Conservation (phyloP, 2,797 vertebrate genomes). For the Macropus fuliginosus region DNA sequence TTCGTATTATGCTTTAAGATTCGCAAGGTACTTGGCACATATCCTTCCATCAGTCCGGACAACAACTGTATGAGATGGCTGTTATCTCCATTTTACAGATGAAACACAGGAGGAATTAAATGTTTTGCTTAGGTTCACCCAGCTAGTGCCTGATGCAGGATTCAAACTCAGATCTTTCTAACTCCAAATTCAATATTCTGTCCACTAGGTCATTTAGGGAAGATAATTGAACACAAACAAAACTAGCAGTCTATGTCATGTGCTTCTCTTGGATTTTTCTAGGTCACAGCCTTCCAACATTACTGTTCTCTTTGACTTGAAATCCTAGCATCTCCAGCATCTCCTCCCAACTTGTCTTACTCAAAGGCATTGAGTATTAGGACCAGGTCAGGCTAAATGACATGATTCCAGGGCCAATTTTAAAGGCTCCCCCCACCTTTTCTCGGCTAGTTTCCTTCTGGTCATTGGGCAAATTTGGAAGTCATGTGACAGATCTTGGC, state of each 20-base stretch:
- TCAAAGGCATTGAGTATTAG: not conserved
- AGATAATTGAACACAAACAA: not conserved
- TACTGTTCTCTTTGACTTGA: not conserved
- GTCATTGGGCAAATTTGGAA: not conserved
- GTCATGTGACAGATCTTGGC: not conserved
- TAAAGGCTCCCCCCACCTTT: not conserved
- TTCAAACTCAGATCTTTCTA: not conserved
- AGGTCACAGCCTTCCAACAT: not conserved
- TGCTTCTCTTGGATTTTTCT: not conserved
- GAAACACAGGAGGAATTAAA: too few species aligned
- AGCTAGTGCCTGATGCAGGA: not conserved
- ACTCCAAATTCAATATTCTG: not conserved
- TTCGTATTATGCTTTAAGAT: not conserved
- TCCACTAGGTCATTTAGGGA: not conserved
- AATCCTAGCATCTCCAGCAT: not conserved
- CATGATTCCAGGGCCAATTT: not conserved
- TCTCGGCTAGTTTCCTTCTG: not conserved
- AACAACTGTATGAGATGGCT: not conserved
- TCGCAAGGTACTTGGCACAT: not conserved
- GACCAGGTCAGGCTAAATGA: not conserved
- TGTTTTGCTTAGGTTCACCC: not conserved
- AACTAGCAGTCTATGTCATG: not conserved
- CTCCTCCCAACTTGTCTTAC: not conserved
- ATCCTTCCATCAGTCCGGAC: not conserved
- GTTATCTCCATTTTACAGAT: not conserved